Conservation (phyloP, 2,888 invertebrate species). For the Drosophila longiperda region DNA sequence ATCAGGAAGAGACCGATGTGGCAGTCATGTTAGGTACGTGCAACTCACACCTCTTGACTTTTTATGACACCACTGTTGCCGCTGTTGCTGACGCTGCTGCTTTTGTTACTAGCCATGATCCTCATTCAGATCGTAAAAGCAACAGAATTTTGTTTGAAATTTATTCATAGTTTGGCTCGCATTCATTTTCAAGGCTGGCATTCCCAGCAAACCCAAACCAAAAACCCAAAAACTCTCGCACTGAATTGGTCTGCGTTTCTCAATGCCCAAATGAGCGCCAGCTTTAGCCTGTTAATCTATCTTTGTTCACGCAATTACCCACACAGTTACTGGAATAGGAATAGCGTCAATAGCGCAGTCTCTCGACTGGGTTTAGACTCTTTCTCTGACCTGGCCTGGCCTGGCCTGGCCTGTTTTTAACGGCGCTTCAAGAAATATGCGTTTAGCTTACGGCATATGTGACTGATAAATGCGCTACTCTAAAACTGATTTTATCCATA, state of each 20-base stretch:
- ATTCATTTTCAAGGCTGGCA: conserved; percentile 72
- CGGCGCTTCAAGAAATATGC: conserved; percentile 57
- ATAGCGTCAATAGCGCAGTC: conserved; percentile 32
- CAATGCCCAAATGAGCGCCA: conserved; percentile 54
- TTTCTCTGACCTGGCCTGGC: conserved; percentile 2
- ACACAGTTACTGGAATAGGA: conserved; percentile 34
- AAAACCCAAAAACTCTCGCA: conserved; percentile 3
- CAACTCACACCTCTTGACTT: conserved; percentile 62
- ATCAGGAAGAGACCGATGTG: conserved; percentile 97
- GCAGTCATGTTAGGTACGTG: conserved; percentile 95
- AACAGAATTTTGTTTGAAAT: conserved; percentile 40
- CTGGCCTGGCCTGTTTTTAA: conserved; percentile 19
- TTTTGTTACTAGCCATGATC: neutral
- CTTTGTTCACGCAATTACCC: conserved; percentile 71
- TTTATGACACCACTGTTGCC: conserved; percentile 45
- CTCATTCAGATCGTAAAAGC: conserved; percentile 39
- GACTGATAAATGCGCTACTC: conserved; percentile 26
- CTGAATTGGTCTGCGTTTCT: conserved; percentile 12
- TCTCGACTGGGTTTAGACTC: conserved; percentile 23
- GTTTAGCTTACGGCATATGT: neutral
- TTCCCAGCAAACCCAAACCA: conserved; percentile 41
- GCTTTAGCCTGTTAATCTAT: conserved; percentile 72
- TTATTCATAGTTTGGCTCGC: conserved; percentile 63
- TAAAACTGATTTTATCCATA: neutral
- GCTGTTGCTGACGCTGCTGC: conserved; percentile 8